Evolutionary conservation across 2,113 vertebrate species (phyloP), one percentile per base, ranked within the genome.

Genomic region (Solenodon paradoxus): DNA sequence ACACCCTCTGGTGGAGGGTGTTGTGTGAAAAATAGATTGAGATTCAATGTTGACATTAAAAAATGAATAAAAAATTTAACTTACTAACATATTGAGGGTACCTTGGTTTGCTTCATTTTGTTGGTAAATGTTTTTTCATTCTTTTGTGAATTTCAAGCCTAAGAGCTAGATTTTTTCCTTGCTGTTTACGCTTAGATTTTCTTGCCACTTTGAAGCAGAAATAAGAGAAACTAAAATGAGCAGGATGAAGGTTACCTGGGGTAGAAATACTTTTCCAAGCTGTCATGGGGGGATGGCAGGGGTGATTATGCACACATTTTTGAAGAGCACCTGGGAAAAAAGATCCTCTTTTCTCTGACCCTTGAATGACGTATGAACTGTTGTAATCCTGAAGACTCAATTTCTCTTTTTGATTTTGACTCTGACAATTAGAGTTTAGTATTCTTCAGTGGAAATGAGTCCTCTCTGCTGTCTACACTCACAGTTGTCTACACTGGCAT

Each of bases 151-250:
- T 77, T 78, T 91, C 42, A 87, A 51, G 20, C 13, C 64, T 45
- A 13, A 71, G 16, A 40, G 32, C 61, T 64, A 77, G 38, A 77
- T n/a, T 80, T 78, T 78, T 78, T 71, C n/a, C 19, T 92, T 78
- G 16, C 5, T 15, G 85, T 78, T 77, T 5, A 35, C 13, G 8
- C 0, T 92, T 57, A 40, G 63, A 77, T 40, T 51, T 19, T 16
- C n/a, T 57, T 95, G 42, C 51, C 75, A 55, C 38, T 75, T 81
- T 63, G 51, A 91, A 85, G 12, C 40, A 94, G 53, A 92, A 88
- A 88, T 20, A 90, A 7, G 17, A 63, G 9, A 55, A 72, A 85
- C 10, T 74, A 68, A 84, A 72, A 40, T 61, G 5, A 69, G 15
- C 15, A 79, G 16, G 71, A 68, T 72, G 47, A 92, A 16, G 42